A percentile compares a stretch with the other conserved stretches of the same genome.
Conservation (phyloP, 2,888 invertebrate species). For the Tetranychus piercei region DNA sequence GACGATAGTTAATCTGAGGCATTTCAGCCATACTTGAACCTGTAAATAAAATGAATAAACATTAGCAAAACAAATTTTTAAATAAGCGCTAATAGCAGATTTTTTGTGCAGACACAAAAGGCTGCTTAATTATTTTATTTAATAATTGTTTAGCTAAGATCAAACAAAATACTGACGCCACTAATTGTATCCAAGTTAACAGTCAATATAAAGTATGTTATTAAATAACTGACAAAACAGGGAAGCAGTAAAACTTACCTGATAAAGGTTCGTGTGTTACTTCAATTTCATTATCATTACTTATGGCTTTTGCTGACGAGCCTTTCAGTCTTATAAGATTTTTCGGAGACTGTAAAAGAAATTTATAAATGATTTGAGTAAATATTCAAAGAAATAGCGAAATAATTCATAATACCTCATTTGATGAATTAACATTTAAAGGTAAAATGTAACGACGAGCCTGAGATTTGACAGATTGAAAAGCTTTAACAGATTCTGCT, state of each 20-base stretch:
- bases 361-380: background rate
- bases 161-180: too few relatives aligned
- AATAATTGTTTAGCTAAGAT: too few relatives aligned
- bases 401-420: background rate
- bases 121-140: too few relatives aligned
- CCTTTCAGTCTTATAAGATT: conserved; percentile 2
- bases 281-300: background rate
- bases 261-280: background rate
- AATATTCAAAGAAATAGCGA: too few relatives aligned
- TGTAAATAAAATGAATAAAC: background rate
- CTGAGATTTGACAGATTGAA: background rate
- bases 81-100: too few relatives aligned
- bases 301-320: background rate
- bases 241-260: background rate
- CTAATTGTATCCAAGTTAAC: too few relatives aligned
- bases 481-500: background rate
- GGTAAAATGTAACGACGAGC: conserved; percentile 12
- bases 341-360: background rate
- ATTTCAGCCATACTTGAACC: conserved; percentile 33
- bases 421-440: background rate
- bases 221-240: background rate
- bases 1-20: conserved; percentile 36
- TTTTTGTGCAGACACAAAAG: too few relatives aligned
- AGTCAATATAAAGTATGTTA: background rate
- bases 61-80: too few relatives aligned